These are phyloP conservation scores for Stomorhina lunata DNA, from an alignment of 2,888 invertebrate species.

Conservation along the genomic window DNA sequence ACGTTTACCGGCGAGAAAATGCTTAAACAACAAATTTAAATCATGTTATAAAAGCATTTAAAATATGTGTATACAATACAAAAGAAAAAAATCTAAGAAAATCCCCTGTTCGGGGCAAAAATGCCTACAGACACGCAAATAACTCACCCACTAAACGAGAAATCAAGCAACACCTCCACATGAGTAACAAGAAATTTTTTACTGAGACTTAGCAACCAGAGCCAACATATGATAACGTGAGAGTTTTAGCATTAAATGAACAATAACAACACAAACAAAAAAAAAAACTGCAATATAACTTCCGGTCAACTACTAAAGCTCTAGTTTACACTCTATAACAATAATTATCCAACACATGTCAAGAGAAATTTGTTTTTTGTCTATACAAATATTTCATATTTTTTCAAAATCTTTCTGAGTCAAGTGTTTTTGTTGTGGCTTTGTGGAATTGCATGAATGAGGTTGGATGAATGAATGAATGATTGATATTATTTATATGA, in stretches of 20 bases:
- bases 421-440: slow-evolving; percentile 12
- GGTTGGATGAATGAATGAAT: background rate
- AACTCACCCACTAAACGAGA: slow-evolving; percentile 50
- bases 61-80: background rate
- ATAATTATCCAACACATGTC: slow-evolving; percentile 32
- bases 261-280: slow-evolving; percentile 17
- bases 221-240: too few species aligned
- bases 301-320: slow-evolving; percentile 62
- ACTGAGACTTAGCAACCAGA: too few species aligned
- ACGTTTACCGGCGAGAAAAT: slow-evolving; percentile 31
- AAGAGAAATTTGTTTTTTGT: background rate
- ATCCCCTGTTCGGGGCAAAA: background rate
- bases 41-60: slow-evolving; percentile 6
- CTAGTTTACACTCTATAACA: slow-evolving; percentile 25
- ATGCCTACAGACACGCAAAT: too few species aligned
- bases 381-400: background rate
- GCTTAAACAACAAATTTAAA: slow-evolving; percentile 41
- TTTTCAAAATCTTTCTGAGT: background rate
- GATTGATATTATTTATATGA: background rate
- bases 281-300: slow-evolving; percentile 56
- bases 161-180: background rate
- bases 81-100: background rate
- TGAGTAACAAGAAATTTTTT: background rate
- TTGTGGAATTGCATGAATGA: too few species aligned
- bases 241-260: too few species aligned